A percentile compares a stretch with the other conserved stretches of the same genome.
These are phyloP conservation scores for Montifringilla adamsi DNA, from an alignment of 2,113 vertebrate species.

Conservation along the genomic window DNA sequence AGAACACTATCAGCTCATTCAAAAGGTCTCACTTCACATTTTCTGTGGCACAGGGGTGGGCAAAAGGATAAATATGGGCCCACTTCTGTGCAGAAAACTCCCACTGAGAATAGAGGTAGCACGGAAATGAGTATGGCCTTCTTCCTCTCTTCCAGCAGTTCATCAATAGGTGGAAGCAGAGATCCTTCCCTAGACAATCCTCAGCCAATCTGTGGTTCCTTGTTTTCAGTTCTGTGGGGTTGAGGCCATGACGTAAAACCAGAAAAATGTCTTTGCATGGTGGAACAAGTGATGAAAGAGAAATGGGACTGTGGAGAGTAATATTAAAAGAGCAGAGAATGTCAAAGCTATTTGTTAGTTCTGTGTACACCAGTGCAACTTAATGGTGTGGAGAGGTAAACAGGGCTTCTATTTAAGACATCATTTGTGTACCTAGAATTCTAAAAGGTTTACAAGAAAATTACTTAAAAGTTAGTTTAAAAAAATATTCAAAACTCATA, in stretches of 20 bases:
- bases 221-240: not conserved
- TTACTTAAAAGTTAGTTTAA: not conserved
- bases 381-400: not conserved
- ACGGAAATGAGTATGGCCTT: not conserved
- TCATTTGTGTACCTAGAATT: not conserved
- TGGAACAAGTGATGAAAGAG: not conserved
- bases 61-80: not conserved
- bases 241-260: not conserved
- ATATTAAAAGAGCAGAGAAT: not conserved
- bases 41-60: not conserved
- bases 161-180: conserved; percentile 13
- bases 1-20: not conserved
- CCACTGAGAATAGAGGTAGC: not conserved
- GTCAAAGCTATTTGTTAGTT: not conserved
- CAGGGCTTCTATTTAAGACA: not conserved
- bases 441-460: not conserved
- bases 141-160: not conserved
- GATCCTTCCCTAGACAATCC: not conserved
- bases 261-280: not conserved
- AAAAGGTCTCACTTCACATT: not conserved
- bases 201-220: not conserved
- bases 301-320: not conserved
- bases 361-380: not conserved
- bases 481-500: not conserved
- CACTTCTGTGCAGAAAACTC: not conserved